These are phyloP conservation scores for Pseudomugil gertrudae DNA, from an alignment of 2,797 vertebrate genomes.

Conservation along the genomic window DNA sequence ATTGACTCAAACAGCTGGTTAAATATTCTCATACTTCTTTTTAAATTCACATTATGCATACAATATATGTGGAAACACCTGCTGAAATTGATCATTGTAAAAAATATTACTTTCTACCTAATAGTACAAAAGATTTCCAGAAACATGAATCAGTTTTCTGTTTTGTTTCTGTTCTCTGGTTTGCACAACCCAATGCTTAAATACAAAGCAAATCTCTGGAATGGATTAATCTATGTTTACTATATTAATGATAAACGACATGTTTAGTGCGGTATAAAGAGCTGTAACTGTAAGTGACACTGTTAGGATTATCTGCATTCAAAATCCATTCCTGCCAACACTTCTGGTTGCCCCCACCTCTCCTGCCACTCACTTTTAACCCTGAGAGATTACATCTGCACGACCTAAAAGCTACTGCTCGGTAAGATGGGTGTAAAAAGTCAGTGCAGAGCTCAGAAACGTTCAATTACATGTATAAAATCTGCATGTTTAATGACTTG, in stretches of 20 bases:
- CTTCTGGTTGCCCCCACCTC: conserved; percentile 7
- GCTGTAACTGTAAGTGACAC: conserved; percentile 34
- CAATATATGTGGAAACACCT: background rate
- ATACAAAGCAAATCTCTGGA: background rate
- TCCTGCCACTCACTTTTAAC: conserved; percentile 34
- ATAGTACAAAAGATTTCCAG: background rate
- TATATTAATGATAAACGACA: conserved; percentile 8
- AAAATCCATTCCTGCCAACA: conserved; percentile 31
- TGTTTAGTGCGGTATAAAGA: conserved; percentile 9
- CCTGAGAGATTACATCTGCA: conserved; percentile 50
- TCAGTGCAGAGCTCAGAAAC: conserved; percentile 8
- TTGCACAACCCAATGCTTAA: background rate
- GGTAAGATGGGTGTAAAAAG: conserved; percentile 17
- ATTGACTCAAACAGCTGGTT: conserved; percentile 16
- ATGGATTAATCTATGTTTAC: conserved; percentile 12
- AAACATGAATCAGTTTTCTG: background rate
- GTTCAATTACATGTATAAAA: background rate
- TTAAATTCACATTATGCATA: background rate
- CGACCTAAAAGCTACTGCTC: conserved; percentile 47
- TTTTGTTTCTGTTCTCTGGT: background rate
- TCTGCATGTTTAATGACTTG: background rate
- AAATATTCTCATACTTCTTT: background rate
- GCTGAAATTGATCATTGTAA: background rate
- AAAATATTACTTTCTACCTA: background rate
- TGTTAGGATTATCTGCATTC: conserved; percentile 37